Conservation (phyloP, 1,140 invertebrate species). For the Drosophila burlai region DNA sequence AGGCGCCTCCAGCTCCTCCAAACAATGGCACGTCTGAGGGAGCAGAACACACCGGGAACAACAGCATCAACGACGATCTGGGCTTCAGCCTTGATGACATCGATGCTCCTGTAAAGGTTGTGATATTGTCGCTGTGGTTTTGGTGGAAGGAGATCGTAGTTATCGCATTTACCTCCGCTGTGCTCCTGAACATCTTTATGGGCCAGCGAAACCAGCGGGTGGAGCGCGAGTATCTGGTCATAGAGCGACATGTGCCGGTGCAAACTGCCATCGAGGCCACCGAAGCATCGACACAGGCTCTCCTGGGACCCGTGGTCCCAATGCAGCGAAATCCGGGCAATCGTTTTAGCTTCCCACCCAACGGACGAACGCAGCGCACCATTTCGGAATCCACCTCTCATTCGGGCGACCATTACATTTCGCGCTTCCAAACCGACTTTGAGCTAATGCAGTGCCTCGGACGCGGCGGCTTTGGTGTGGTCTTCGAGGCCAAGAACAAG, state of each 20-base stretch:
- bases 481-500: slow-evolving; percentile 98
- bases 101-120: slow-evolving; percentile 87
- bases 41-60: slow-evolving; percentile 40
- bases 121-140: slow-evolving; percentile 90
- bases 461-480: slow-evolving; percentile 98
- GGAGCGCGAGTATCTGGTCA: slow-evolving; percentile 84
- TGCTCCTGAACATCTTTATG: slow-evolving; percentile 88
- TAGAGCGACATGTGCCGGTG: slow-evolving; percentile 85
- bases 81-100: slow-evolving; percentile 84
- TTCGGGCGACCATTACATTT: slow-evolving; percentile 77
- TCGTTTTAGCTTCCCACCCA: slow-evolving; percentile 37
- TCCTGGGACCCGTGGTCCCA: slow-evolving; percentile 61
- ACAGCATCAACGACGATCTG: slow-evolving; percentile 72
- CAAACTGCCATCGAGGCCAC: slow-evolving; percentile 81
- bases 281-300: slow-evolving; percentile 75
- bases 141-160: slow-evolving; percentile 93
- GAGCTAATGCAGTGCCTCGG: slow-evolving; percentile 93
- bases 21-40: slow-evolving; percentile 27
- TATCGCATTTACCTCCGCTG: slow-evolving; percentile 89
- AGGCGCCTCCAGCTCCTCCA: slow-evolving; percentile 5
- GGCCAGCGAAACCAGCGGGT: slow-evolving; percentile 84
- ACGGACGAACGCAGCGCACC: slow-evolving; percentile 45
- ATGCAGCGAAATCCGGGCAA: slow-evolving; percentile 43
- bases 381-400: slow-evolving; percentile 78
- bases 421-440: slow-evolving; percentile 94